Base-by-base conservation (phyloP, 2,888 invertebrate species). In the Tipula lateralis region DNA sequence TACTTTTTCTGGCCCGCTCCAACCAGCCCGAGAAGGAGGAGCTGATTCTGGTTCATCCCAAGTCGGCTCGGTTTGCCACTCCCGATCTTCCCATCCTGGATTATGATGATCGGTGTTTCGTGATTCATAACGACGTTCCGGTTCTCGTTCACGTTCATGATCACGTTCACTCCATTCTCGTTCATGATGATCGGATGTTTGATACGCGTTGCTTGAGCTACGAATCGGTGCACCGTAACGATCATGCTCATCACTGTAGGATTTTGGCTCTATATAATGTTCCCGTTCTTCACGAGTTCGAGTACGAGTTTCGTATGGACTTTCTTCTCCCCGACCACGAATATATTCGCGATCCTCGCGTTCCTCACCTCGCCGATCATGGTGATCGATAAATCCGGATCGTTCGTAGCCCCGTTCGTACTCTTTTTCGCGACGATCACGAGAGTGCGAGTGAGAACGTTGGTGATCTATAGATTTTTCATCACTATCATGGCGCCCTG, bases 401-500 rank as follows among this genome's bases (percentile, higher is more conserved):
- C 87, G 87, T 13, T 84, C 86, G n/a, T 84, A 85, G 2, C 36
- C 81, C 0, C 87, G 85, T 3, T 86, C 86, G 30, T 86, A 86
- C 0, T 85, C 85, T 34, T 85, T 85, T 12, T 85, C 85, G 13
- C 86, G 81, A 32, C 81, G 83, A 13, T 84, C 44, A 30, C 86
- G 85, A 66, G 84, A 83, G 32, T 85, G 85, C 1, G 84, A 50
- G 85, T 86, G 86, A 3, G 85, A 50, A 1, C 86, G 85, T 29
- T 85, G 50, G 0, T 85, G 85, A 39, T 86, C 86, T 9, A 36
- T 19, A 16, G 85, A 82, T 83, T 85, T 85, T 24, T 89, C 85
- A 0, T 90, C 89, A 0, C 89, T 88, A 44, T 90, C 90, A 0
- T 90, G 87, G 29, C 88, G 88, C 29, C 88, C 90, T 0, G 87